These are phyloP conservation scores for Melanotaenia maccullochi DNA, from an alignment of 2,797 vertebrate genomes.

Conservation along the genomic window DNA sequence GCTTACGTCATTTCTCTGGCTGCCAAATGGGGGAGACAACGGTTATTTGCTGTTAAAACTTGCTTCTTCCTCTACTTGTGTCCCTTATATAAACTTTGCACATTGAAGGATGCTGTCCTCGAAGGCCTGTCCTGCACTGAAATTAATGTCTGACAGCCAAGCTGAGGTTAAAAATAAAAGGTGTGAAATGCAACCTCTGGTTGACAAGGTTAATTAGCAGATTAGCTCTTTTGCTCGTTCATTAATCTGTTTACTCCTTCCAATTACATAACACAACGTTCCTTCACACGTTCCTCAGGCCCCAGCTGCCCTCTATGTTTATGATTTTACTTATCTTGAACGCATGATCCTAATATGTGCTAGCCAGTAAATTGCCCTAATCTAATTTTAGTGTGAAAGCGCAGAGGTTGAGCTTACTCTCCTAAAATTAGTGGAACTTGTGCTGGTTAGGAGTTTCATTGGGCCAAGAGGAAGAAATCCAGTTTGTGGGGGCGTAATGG, in stretches of 20 bases:
- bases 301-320: constrained; percentile 8
- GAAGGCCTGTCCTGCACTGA: neutral
- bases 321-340: neutral
- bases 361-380: constrained; percentile 34
- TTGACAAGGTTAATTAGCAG: constrained; percentile 29
- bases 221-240: constrained; percentile 29
- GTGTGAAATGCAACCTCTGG: constrained; percentile 6
- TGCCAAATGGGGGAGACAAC: constrained; percentile 12
- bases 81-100: neutral
- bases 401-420: constrained; percentile 4
- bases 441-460: constrained; percentile 54
- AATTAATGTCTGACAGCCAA: neutral
- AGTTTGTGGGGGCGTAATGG: constrained; percentile 20
- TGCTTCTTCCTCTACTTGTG: neutral
- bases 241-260: constrained; percentile 42
- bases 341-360: constrained; percentile 4
- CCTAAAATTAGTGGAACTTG: constrained; percentile 16
- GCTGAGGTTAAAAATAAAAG: constrained; percentile 13
- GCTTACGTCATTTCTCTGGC: constrained; percentile 1
- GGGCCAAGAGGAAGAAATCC: constrained; percentile 10
- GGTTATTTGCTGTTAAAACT: constrained; percentile 7
- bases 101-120: neutral
- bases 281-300: neutral
- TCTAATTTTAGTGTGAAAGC: constrained; percentile 23
- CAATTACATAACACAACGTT: constrained; percentile 5